Evolutionary conservation across 2,797 vertebrate species (phyloP).

Genomic region (Syngnathus acus): DNA sequence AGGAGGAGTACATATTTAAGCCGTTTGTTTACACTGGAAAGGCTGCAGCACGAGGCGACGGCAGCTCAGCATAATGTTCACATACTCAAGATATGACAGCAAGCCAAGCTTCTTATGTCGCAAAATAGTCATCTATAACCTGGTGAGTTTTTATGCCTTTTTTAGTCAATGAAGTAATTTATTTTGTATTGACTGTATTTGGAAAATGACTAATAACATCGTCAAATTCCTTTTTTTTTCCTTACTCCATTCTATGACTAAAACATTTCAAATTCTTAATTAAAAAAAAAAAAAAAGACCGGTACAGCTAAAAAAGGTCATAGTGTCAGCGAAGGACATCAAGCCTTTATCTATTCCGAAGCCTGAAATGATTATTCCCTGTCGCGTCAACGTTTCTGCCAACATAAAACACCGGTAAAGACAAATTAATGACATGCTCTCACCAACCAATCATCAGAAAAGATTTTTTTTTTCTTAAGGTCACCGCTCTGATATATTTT

Average conservation of each 20-base stretch:
- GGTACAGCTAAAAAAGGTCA: not conserved
- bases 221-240: no score
- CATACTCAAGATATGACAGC: not conserved
- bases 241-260: no score
- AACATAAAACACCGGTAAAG: not conserved
- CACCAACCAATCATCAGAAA: not conserved
- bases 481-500: not conserved
- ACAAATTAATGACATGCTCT: not conserved
- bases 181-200: not conserved
- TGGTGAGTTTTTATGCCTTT: not conserved
- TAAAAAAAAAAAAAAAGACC: not conserved
- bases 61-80: not conserved
- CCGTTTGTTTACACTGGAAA: conserved; percentile 25
- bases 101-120: not conserved
- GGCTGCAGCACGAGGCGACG: conserved; percentile 3
- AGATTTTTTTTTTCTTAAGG: not conserved
- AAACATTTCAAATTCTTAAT: no score
- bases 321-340: not conserved
- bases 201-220: no score
- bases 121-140: not conserved
- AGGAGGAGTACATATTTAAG: conserved; percentile 32
- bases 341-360: not conserved
- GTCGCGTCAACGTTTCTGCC: not conserved
- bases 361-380: not conserved
- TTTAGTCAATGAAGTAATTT: not conserved